Conservation (phyloP, 35 echinoderm and acorn worm genomes). For the Ophioderma brevispina region DNA sequence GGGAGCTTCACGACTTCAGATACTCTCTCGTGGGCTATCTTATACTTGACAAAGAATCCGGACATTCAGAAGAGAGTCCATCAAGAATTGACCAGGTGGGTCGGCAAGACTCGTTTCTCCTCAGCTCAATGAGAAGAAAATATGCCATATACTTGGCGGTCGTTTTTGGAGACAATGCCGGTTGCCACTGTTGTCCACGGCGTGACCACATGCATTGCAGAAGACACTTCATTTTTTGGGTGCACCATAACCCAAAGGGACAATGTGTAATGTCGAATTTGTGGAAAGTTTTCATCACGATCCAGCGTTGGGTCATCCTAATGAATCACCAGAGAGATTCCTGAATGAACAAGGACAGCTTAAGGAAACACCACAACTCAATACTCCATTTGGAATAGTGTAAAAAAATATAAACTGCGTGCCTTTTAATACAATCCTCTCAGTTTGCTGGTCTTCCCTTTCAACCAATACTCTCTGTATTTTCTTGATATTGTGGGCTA, state of each 20-base stretch:
- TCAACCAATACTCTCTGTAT: no score
- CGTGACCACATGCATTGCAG: constrained; percentile 23
- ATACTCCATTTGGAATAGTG: background rate
- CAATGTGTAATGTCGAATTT: constrained; percentile 12
- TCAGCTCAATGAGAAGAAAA: background rate
- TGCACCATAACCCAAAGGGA: constrained; percentile 43
- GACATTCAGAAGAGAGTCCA: background rate
- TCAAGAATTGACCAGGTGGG: background rate
- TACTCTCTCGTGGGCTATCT: background rate
- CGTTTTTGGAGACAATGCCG: constrained; percentile 24
- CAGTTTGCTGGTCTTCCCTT: no score
- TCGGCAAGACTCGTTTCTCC: background rate
- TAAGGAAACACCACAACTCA: background rate
- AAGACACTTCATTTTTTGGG: constrained; percentile 18
- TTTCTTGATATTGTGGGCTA: no score
- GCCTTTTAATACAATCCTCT: no score
- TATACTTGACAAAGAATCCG: background rate
- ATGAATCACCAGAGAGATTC: constrained; percentile 50
- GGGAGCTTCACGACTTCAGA: background rate
- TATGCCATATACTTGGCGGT: constrained; percentile 7
- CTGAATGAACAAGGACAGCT: constrained; percentile 1
- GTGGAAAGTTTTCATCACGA: constrained; percentile 26
- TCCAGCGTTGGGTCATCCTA: background rate
- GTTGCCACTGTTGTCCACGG: constrained; percentile 27
- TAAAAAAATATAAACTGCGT: no score